Evolutionary conservation across 2,888 invertebrate genomes (phyloP).

Genomic region (Lagria hirta): DNA sequence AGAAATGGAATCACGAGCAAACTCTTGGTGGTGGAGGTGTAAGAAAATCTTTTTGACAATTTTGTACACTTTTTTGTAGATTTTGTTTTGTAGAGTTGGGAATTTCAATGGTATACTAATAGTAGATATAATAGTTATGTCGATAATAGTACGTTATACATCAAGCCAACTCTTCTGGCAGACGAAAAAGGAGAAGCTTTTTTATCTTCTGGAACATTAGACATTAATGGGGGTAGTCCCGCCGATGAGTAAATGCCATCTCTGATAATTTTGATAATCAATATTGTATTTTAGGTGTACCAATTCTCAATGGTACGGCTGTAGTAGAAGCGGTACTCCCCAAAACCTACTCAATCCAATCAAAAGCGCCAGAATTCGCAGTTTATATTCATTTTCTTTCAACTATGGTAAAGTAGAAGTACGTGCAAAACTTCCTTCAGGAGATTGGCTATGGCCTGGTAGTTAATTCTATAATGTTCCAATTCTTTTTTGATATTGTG

Average conservation of each 20-base stretch:
- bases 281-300: slow-evolving; percentile 53
- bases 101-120: slow-evolving; percentile 70
- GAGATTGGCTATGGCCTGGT: slow-evolving; percentile 68
- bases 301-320: slow-evolving; percentile 60
- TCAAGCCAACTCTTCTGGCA: slow-evolving; percentile 63
- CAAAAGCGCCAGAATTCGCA: slow-evolving; percentile 65
- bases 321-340: slow-evolving; percentile 53
- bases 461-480: slow-evolving; percentile 8
- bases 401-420: slow-evolving; percentile 65
- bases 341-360: slow-evolving; percentile 60
- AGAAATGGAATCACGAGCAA: slow-evolving; percentile 52
- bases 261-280: not conserved
- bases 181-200: slow-evolving; percentile 60
- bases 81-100: slow-evolving; percentile 70
- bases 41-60: slow-evolving; percentile 44
- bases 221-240: slow-evolving; percentile 62
- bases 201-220: slow-evolving; percentile 57
- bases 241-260: slow-evolving; percentile 58
- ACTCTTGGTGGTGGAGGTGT: slow-evolving; percentile 67
- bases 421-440: slow-evolving; percentile 66
- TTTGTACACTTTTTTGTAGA: no score
- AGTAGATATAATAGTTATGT: slow-evolving; percentile 67
- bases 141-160: slow-evolving; percentile 59
- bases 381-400: slow-evolving; percentile 63
- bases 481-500: not conserved